Percentiles rank a stretch among this genome's conserved stretches.
Evolutionary conservation across 1,140 invertebrate species (phyloP).

Genomic region (Ips typographus): DNA sequence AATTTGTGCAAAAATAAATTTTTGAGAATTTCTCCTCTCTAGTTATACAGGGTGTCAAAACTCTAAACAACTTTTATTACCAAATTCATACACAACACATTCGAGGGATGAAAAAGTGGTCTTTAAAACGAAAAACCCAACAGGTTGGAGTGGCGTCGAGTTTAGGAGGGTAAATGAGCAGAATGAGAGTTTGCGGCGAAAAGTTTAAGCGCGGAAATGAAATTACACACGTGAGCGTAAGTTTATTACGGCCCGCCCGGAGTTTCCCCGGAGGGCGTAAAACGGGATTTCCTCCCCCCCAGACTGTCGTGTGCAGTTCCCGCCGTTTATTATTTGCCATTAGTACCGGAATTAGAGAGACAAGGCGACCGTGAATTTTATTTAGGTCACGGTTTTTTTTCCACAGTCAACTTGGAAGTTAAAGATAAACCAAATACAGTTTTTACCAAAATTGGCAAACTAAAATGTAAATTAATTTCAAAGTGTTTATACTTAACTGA

Average conservation of each 20-base stretch:
- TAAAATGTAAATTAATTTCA: too few relatives aligned
- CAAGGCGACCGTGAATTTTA: conserved; percentile 16
- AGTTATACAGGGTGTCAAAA: too few relatives aligned
- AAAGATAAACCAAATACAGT: too few relatives aligned
- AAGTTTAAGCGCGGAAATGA: conserved; percentile 30
- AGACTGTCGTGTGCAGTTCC: conserved; percentile 1
- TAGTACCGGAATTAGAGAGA: conserved; percentile 27
- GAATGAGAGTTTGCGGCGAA: conserved; percentile 31
- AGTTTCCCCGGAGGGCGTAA: conserved; percentile 12
- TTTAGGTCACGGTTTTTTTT: too few relatives aligned
- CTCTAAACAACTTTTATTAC: too few relatives aligned
- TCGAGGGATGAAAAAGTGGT: conserved; percentile 13
- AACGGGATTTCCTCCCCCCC: background rate
- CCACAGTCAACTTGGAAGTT: too few relatives aligned
- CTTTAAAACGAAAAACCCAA: conserved; percentile 21
- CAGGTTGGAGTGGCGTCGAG: conserved; percentile 34
- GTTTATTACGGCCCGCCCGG: conserved; percentile 27
- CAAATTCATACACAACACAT: background rate
- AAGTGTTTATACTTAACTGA: too few relatives aligned
- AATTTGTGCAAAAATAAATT: too few relatives aligned
- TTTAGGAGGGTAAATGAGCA: conserved; percentile 27
- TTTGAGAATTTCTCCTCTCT: too few relatives aligned
- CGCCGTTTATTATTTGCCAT: conserved; percentile 31
- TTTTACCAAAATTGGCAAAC: too few relatives aligned
- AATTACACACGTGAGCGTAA: conserved; percentile 37